These are phyloP conservation scores for Eclectus roratus DNA, from an alignment of 2,113 vertebrate species.

Conservation along the genomic window DNA sequence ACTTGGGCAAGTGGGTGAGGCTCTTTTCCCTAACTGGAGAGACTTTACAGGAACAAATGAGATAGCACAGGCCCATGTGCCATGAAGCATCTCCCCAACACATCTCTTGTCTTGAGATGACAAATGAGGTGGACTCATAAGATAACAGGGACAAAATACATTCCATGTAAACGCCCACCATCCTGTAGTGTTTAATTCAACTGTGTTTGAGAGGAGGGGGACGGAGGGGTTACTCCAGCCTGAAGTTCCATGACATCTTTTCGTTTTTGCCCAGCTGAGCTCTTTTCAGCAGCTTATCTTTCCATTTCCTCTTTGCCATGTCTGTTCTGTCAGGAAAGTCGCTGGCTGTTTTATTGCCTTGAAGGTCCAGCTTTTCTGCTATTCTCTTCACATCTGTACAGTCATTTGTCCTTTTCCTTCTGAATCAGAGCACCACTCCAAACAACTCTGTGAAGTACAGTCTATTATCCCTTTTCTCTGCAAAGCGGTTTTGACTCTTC, in stretches of 20 bases:
- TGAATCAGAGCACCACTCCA: slow-evolving; percentile 32
- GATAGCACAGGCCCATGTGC: accelerated
- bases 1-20: background rate
- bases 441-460: background rate
- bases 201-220: background rate
- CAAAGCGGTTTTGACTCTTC: slow-evolving; percentile 30
- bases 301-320: background rate
- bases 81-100: background rate
- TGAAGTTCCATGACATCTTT: background rate
- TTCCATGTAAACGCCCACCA: background rate
- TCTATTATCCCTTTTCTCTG: slow-evolving; percentile 9
- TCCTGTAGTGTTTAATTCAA: background rate
- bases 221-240: background rate
- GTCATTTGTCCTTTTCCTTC: slow-evolving; percentile 40
- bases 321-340: background rate
- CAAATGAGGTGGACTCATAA: background rate
- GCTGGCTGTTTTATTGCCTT: background rate
- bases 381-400: background rate
- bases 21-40: background rate
- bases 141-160: background rate
- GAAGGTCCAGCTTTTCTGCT: slow-evolving; percentile 17
- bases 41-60: accelerated
- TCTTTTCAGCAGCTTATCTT: background rate
- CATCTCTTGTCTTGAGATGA: accelerated
- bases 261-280: background rate